phyloP scores from a whole-genome alignment of 1,140 invertebrate genomes.

The Leptinotarsa defecta region DNA sequence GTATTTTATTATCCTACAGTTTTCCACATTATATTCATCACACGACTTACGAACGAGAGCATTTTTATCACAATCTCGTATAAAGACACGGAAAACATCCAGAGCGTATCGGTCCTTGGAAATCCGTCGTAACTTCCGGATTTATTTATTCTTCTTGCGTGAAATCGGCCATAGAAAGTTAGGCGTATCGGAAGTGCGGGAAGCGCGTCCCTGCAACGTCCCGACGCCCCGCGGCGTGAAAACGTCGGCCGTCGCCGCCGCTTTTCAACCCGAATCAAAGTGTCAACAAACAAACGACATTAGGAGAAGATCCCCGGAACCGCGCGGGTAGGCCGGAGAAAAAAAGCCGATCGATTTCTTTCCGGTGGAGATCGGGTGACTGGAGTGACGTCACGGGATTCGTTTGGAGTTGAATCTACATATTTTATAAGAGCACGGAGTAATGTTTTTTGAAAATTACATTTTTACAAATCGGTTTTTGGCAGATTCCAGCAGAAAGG shows the following conservation, averaged over 20 bases:
- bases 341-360: constrained; percentile 34
- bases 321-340: no score
- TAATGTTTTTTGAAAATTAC: no score
- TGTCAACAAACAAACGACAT: constrained; percentile 47
- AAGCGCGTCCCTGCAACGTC: not conserved
- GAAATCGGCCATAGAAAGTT: constrained; percentile 12
- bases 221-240: constrained; percentile 13
- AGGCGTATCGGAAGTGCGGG: constrained; percentile 26
- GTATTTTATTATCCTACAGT: no score
- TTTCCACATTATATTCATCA: no score
- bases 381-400: constrained; percentile 14
- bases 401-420: no score
- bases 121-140: constrained; percentile 1
- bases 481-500: no score
- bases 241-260: constrained; percentile 29
- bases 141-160: constrained; percentile 11
- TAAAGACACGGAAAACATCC: not conserved
- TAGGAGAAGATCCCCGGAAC: constrained; percentile 34
- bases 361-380: constrained; percentile 35
- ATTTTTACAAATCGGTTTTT: no score
- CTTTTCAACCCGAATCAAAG: constrained; percentile 32
- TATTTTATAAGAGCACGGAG: no score
- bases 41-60: no score
- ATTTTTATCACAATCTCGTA: not conserved
- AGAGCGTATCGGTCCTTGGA: not conserved